These are phyloP conservation scores for Cryptosula pallasiana DNA, from an alignment of 2,888 invertebrate species.

Conservation along the genomic window DNA sequence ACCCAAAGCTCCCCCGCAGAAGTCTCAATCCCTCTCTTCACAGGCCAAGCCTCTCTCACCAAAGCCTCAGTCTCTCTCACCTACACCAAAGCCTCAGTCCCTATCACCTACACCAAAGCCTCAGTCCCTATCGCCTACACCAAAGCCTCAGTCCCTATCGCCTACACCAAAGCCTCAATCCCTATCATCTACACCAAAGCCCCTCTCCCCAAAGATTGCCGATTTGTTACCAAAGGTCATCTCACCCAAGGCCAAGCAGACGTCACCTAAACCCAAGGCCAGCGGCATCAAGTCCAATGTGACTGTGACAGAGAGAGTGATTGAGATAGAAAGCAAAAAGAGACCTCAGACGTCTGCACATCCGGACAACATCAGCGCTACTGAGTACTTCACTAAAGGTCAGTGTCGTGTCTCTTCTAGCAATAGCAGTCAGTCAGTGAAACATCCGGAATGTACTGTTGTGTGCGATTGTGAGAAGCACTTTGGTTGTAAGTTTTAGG, in stretches of 20 bases:
- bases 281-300: not conserved
- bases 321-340: not conserved
- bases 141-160: not conserved
- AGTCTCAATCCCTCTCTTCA: not conserved
- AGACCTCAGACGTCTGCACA: not conserved
- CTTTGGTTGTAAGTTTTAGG: no score
- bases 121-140: not conserved
- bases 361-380: slow-evolving; percentile 15
- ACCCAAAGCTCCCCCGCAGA: not conserved
- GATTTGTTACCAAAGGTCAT: not conserved
- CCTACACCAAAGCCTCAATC: not conserved
- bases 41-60: not conserved
- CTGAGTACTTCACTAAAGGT: slow-evolving; percentile 19
- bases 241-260: not conserved
- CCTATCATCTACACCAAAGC: not conserved
- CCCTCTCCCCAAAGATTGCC: not conserved
- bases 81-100: not conserved
- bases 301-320: slow-evolving; percentile 11
- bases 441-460: no score
- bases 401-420: no score
- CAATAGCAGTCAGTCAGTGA: no score
- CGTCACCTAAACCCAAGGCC: not conserved
- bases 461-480: no score
- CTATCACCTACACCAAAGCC: not conserved
- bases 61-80: not conserved